Base-by-base conservation (phyloP, 1,140 invertebrate species). In the Sarcophaga bullata region DNA sequence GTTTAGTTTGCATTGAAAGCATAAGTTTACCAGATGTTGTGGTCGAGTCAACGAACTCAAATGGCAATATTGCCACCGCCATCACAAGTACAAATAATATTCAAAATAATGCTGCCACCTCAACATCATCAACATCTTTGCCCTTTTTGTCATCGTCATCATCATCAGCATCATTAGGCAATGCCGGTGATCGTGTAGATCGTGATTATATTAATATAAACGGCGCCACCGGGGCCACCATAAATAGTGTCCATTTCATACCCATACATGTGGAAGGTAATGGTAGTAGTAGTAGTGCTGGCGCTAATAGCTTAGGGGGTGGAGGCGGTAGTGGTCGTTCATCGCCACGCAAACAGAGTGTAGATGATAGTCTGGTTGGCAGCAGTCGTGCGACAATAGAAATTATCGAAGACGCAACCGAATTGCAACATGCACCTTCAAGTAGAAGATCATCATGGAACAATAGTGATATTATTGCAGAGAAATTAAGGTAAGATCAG, bases 21-120 rank as follows among this genome's bases (percentile, higher is more conserved):
- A 90, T 90, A 85, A 90, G 88, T 82, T 85, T 90, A 86, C 88
- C 88, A 83, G 88, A 90, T 84, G 88, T 90, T 81, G 88, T 90
- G 19, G 88, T 89, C 17, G 88, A 90, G 87, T 90, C 88, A 86
- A 90, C 88, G 84, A 86, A 50, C 75, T 78, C 48, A 19, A 19
- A 17, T 50, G 75, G 75, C 73, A 46, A 47, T 25, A 50, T 48
- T 52, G 3, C 15, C 37, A 15, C n/a, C 47, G 8, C 19, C 19
- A 46, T 19, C 46, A 48, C 48, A 17, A 72, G 19, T 37, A 62
- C 52, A 25, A 62, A 62, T 80, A 37, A 37, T 37, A 37, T 37
- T 37, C 25, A 37, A 37, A 49, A 37, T 80, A 25, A 49, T 80
- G 73, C 25, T 46, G 73, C 25, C 13, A 46, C 10, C 9, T 37